phyloP scores from a whole-genome alignment of 2,797 vertebrate genomes.

The Enteromius anoplus region DNA sequence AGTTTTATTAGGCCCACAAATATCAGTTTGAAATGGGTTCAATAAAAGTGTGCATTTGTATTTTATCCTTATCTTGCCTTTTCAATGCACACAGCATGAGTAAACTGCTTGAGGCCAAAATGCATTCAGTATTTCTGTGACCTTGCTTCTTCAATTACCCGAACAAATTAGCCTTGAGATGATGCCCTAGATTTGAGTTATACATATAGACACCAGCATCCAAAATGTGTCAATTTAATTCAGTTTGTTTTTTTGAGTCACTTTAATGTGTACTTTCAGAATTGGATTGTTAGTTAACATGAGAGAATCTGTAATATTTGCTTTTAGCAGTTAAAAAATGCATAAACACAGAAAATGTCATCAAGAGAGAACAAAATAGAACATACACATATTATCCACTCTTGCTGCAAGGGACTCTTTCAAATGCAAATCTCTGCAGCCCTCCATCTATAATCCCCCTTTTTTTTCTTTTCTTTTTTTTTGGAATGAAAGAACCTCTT shows the following conservation, averaged over 20 bases:
- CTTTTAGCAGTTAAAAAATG: neutral
- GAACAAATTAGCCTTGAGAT: conserved; percentile 31
- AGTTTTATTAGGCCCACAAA: neutral
- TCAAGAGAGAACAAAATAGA: neutral
- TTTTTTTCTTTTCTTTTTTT: neutral
- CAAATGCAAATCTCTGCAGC: conserved; percentile 53
- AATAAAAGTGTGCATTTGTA: neutral
- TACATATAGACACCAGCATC: conserved; percentile 3
- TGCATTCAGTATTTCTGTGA: conserved; percentile 30
- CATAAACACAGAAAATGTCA: neutral
- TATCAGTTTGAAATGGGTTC: neutral
- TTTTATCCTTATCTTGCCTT: conserved; percentile 25
- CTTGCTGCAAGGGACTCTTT: conserved; percentile 44
- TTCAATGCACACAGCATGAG: conserved; percentile 7
- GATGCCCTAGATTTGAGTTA: conserved; percentile 44
- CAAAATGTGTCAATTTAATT: conserved; percentile 27
- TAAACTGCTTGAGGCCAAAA: conserved; percentile 42
- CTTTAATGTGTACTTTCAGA: conserved; percentile 1
- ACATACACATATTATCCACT: neutral
- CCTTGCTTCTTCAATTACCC: conserved; percentile 47
- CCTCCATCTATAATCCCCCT: conserved; percentile 26
- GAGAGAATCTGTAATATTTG: neutral
- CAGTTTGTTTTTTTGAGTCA: neutral
- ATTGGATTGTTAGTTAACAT: neutral
- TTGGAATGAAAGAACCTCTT: conserved; percentile 2